Conservation (phyloP, 2,797 vertebrate species). For the Lagodon rhomboides region DNA sequence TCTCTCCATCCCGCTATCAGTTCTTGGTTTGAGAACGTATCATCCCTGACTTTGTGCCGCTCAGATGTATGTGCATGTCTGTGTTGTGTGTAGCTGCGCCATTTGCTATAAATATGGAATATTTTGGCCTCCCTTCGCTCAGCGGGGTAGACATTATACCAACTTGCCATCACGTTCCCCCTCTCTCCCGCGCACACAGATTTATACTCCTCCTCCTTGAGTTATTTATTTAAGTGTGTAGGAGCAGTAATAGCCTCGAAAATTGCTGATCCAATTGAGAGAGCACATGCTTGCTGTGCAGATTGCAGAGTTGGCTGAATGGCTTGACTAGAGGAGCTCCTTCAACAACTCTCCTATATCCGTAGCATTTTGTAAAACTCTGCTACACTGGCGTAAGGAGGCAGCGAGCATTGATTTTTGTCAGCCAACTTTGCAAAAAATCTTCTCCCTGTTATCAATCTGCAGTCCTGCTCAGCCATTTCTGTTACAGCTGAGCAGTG, state of each 20-base stretch:
- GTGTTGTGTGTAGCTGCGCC: conserved; percentile 2
- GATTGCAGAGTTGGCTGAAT: conserved; percentile 36
- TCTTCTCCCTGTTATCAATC: background rate
- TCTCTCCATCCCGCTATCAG: conserved; percentile 11
- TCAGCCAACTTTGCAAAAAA: background rate
- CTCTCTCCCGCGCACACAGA: conserved; percentile 31
- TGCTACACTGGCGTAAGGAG: background rate
- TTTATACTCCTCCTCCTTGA: conserved; percentile 49
- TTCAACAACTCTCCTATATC: conserved; percentile 20
- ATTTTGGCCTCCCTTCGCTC: conserved; percentile 24
- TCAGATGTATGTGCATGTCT: background rate
- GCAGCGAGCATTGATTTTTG: background rate
- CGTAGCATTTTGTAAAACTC: conserved; percentile 16
- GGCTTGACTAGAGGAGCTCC: conserved; percentile 22
- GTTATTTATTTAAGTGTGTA: conserved; percentile 66
- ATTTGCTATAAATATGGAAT: conserved; percentile 45
- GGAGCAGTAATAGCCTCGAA: conserved; percentile 49
- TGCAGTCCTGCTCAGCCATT: background rate
- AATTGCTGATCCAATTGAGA: conserved; percentile 59
- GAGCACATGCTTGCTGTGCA: conserved; percentile 29
- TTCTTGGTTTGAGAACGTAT: conserved; percentile 26
- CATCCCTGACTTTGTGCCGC: conserved; percentile 25
- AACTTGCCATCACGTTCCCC: conserved; percentile 18
- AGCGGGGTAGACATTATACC: conserved; percentile 44
- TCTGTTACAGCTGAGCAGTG: background rate